phyloP scores from a whole-genome alignment of 2,797 vertebrate genomes.

The Arremon aurantiirostris region DNA sequence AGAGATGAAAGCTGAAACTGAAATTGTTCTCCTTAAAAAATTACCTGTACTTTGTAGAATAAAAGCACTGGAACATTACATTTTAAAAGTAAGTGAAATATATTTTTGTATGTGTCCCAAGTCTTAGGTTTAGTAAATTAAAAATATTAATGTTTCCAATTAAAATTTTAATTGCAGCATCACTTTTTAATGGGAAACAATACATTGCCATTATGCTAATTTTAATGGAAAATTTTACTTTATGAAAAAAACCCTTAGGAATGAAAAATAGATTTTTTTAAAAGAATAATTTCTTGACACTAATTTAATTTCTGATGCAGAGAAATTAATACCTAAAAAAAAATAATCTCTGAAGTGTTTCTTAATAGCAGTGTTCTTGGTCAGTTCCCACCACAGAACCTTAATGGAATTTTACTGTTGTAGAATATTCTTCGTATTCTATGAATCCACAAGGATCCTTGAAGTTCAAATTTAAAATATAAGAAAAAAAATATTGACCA shows the following conservation, averaged over 20 bases:
- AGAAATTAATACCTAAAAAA: background rate
- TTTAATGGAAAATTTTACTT: background rate
- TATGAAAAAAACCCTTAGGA: accelerated
- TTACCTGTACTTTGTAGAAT: background rate
- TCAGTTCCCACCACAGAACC: background rate
- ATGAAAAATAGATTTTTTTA: background rate
- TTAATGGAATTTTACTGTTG: background rate
- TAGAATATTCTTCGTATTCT: background rate
- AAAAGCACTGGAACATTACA: background rate
- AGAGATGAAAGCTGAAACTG: background rate
- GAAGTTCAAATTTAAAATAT: background rate
- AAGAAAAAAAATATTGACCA: background rate
- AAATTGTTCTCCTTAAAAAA: background rate
- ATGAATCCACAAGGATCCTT: background rate
- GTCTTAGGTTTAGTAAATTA: background rate
- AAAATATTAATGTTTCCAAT: background rate
- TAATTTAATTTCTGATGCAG: background rate
- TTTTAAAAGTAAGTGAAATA: background rate
- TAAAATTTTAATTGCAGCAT: background rate
- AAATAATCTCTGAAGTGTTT: background rate
- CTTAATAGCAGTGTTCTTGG: background rate
- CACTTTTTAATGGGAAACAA: background rate
- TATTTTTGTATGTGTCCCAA: background rate
- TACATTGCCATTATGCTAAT: background rate
- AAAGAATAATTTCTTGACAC: background rate